phyloP scores from a whole-genome alignment of 2,113 vertebrate genomes.

The Sinosuthora webbiana region DNA sequence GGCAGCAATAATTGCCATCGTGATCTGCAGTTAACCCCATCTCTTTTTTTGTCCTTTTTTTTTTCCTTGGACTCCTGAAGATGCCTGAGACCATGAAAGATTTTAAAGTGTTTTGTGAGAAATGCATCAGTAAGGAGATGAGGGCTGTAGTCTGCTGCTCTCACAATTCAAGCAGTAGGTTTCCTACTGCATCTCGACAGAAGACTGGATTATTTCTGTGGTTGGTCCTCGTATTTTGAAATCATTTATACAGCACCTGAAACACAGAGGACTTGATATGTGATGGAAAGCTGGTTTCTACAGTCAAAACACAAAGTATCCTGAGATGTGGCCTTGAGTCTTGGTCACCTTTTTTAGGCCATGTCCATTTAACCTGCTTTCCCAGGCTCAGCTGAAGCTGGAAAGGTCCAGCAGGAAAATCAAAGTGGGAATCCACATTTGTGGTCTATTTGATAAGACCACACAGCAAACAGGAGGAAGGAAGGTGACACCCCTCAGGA shows the following conservation, averaged over 20 bases:
- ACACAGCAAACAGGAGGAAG: neutral
- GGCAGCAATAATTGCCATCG: neutral
- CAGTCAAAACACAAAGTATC: neutral
- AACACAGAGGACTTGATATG: neutral
- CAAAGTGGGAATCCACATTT: neutral
- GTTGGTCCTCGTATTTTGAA: neutral
- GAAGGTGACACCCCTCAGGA: neutral
- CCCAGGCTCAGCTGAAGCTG: neutral
- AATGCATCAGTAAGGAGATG: neutral
- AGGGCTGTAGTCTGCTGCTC: neutral
- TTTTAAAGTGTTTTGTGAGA: neutral
- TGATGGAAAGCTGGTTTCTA: neutral
- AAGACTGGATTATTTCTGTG: neutral
- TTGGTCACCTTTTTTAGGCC: neutral
- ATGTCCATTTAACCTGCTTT: neutral
- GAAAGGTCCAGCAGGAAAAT: neutral
- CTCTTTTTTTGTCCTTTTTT: neutral
- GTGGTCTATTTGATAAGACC: neutral
- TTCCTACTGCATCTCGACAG: neutral
- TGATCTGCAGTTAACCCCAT: neutral
- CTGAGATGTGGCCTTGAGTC: neutral
- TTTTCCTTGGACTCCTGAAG: neutral
- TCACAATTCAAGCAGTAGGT: neutral
- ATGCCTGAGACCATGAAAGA: neutral
- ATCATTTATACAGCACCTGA: neutral